Conservation (phyloP, 2,113 vertebrate species). For the Limnothrissa miodon region DNA sequence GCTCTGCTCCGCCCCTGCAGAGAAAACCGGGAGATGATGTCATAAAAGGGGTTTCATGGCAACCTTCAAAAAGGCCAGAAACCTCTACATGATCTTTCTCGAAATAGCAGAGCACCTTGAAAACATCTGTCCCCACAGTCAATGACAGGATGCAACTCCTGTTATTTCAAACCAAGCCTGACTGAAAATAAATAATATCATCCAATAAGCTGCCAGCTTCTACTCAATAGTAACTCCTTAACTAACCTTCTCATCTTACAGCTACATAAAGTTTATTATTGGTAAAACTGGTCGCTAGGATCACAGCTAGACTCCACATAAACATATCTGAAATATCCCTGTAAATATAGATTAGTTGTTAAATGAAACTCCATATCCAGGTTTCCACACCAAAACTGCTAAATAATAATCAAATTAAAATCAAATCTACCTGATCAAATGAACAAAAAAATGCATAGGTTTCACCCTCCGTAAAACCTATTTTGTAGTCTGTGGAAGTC, state of each 20-base stretch:
- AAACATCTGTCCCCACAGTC: neutral
- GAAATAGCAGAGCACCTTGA: neutral
- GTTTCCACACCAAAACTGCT: too few species aligned
- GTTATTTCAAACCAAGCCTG: neutral
- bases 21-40: slow-evolving; percentile 30
- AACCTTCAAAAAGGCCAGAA: neutral
- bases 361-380: too few species aligned
- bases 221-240: neutral
- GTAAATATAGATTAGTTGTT: too few species aligned
- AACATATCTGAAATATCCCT: too few species aligned
- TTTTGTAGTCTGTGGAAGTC: too few species aligned
- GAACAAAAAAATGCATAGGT: too few species aligned
- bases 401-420: too few species aligned
- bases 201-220: neutral
- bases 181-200: neutral
- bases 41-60: neutral
- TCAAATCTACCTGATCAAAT: too few species aligned
- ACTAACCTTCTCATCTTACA: neutral
- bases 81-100: neutral
- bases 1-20: slow-evolving; percentile 91
- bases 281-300: neutral
- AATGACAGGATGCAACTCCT: neutral
- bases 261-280: neutral
- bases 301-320: neutral
- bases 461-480: too few species aligned